A percentile compares a stretch with the other conserved stretches of the same genome.
Conservation (phyloP, 2,797 vertebrate genomes). For the Chiloscyllium punctatum region DNA sequence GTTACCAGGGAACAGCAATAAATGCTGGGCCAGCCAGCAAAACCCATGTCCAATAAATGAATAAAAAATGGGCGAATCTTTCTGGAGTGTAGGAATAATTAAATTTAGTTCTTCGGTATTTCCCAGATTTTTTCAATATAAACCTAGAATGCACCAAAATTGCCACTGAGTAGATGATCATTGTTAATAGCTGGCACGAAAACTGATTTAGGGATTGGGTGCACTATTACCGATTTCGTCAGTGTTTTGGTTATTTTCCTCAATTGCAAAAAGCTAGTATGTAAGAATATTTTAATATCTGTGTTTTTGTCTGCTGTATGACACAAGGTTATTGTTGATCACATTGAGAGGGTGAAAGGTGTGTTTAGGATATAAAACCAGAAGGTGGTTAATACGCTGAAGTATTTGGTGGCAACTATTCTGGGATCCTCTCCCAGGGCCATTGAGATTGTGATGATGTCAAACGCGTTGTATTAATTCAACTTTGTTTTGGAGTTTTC, state of each 20-base stretch:
- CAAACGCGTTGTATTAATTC: neutral
- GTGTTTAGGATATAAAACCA: neutral
- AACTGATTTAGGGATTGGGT: neutral
- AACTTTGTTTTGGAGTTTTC: slow-evolving; percentile 7
- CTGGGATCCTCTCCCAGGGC: neutral
- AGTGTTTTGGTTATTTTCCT: neutral
- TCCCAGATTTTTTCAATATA: neutral
- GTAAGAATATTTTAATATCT: neutral
- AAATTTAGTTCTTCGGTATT: neutral
- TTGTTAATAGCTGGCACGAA: neutral
- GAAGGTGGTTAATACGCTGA: neutral
- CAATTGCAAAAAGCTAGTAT: neutral
- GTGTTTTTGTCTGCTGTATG: neutral
- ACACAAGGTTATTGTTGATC: neutral
- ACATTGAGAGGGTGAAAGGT: neutral
- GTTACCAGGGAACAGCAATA: no score
- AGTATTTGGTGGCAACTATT: neutral
- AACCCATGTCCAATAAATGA: no score
- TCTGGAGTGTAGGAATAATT: neutral
- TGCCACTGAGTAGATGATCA: neutral
- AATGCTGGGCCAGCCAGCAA: no score
- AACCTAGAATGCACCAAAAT: neutral
- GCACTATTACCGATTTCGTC: neutral
- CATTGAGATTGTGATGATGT: neutral
- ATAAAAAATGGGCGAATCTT: neutral